Conservation (phyloP, 2,888 invertebrate genomes). For the Cinara cedri region DNA sequence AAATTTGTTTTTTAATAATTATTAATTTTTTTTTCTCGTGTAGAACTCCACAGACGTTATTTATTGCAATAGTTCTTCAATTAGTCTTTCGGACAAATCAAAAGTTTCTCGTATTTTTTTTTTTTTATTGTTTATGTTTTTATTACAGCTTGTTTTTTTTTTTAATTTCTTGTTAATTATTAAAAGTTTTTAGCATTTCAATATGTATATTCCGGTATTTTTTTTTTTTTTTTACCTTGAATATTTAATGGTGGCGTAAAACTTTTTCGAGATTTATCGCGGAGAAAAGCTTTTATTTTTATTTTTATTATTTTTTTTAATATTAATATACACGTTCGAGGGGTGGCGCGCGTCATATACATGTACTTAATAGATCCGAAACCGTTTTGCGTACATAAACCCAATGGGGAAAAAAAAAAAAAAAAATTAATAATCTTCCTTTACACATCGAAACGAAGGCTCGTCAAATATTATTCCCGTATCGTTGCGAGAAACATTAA, state of each 20-base stretch:
- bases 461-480: neutral
- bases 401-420: too few relatives aligned
- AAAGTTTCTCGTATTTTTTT: neutral
- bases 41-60: neutral
- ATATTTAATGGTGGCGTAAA: neutral
- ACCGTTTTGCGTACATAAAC: neutral
- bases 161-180: constrained; percentile 21
- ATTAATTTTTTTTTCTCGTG: neutral
- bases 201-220: neutral
- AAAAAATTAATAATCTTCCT: too few relatives aligned
- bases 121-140: constrained; percentile 23
- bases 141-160: neutral
- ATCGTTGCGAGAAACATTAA: neutral
- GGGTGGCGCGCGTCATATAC: neutral
- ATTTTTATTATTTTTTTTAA: neutral
- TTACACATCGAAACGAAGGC: neutral
- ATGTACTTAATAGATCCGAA: neutral
- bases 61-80: neutral
- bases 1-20: neutral
- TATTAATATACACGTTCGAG: neutral
- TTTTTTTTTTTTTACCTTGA: neutral
- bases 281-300: neutral
- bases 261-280: neutral
- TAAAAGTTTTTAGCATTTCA: constrained; percentile 25
- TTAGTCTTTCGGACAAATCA: neutral